Evolutionary conservation across 2,797 vertebrate genomes (phyloP).

Genomic region (Alca torda): DNA sequence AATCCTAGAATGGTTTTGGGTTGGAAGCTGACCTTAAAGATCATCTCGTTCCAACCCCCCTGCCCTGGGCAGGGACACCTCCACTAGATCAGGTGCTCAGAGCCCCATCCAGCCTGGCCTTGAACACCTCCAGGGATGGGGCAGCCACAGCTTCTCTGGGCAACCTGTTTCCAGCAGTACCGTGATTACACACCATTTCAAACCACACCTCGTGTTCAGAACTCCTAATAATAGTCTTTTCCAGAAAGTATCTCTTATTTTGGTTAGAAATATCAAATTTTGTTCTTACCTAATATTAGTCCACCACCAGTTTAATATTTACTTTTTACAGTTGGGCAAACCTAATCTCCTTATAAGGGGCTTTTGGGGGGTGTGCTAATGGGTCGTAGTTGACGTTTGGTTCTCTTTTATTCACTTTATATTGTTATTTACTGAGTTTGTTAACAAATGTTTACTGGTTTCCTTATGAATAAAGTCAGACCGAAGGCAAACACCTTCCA

Average conservation of each 20-base stretch:
- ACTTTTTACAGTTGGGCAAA: background rate
- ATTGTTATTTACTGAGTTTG: background rate
- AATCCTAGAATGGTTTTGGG: too few relatives aligned
- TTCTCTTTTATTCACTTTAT: background rate
- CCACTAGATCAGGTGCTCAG: too few relatives aligned
- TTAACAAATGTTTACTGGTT: background rate
- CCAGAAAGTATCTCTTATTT: background rate
- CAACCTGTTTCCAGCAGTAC: background rate
- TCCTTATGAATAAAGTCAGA: background rate
- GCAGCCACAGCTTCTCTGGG: too few relatives aligned
- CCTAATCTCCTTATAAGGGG: background rate
- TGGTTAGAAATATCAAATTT: background rate
- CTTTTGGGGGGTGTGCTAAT: background rate
- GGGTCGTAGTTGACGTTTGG: background rate
- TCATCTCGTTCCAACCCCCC: too few relatives aligned
- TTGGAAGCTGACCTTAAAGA: too few relatives aligned
- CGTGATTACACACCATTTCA: fast-evolving
- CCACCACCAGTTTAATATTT: background rate
- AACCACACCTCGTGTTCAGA: background rate
- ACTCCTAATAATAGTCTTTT: background rate
- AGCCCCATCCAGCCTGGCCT: too few relatives aligned
- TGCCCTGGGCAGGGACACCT: too few relatives aligned
- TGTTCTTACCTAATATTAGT: background rate
- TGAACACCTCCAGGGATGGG: too few relatives aligned
- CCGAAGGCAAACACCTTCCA: background rate